Evolutionary conservation across 1,140 invertebrate genomes (phyloP), one percentile per base, ranked within the genome.

Genomic region (Acyrthosiphon pisum): DNA sequence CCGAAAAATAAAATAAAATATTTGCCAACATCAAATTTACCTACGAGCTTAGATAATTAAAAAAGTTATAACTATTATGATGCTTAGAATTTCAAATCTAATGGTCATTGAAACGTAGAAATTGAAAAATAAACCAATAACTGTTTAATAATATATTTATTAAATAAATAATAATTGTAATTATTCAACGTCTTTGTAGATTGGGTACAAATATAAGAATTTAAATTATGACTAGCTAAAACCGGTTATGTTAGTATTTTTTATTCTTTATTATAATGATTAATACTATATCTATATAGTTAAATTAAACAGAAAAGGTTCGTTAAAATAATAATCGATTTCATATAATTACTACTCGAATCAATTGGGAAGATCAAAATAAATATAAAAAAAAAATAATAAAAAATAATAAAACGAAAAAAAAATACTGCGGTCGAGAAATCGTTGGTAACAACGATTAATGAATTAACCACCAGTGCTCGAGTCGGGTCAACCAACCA

Each of bases 401-500:
- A 91, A 46, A 46, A 46, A 46, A 91, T 76, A 76, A 76, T 50
- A 48, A 92, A 48, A 50, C 81, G 20, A 90, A 68, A 44, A 68
- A 56, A 30, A 22, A 81, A 26, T 44, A 48, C 20, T 48, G 30
- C 20, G 90, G 30, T 41, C 46, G 44, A 83, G 30, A 83, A 50
- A 91, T 76, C 20, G 90, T 48, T 41, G 48, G 81, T 86, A 93
- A 93, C 91, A 56, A 93, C 91, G 91, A 93, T 93, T 93, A 93
- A 93, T 86, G 91, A 84, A 93, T 93, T 86, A 84, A 93, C 91
- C 91, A 93, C 50, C 37, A 81, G 14, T 48, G 48, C 76, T 35
- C n/a, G 91, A 37, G 81, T n/a, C 89, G 89, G 91, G 91, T 93
- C 91, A 93, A 93, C 91, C 91, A 86, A 93, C 91, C 91, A 44